Conservation (phyloP, 2,113 vertebrate genomes). For the Rhipidura dahli region DNA sequence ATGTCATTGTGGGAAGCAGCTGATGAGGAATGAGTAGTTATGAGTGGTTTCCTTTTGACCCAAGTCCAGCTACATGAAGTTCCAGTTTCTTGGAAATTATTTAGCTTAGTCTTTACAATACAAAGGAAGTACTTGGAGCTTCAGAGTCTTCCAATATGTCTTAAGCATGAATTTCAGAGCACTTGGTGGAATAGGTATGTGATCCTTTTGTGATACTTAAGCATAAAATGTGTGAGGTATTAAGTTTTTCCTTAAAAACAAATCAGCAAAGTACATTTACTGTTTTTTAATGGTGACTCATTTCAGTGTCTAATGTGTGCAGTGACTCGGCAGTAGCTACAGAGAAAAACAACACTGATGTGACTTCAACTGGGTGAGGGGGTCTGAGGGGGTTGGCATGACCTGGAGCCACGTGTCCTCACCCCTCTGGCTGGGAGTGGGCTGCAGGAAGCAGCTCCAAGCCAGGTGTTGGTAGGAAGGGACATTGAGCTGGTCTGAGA, state of each 20-base stretch:
- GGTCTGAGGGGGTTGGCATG: background rate
- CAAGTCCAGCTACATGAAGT: background rate
- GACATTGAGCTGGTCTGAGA: background rate
- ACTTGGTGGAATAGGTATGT: background rate
- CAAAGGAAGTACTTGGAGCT: background rate
- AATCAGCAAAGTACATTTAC: background rate
- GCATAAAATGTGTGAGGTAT: background rate
- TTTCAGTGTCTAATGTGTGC: background rate
- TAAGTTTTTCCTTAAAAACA: background rate
- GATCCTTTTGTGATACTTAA: background rate
- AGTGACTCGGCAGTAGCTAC: background rate
- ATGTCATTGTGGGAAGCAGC: background rate
- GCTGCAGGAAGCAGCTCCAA: background rate
- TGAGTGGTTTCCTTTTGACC: background rate
- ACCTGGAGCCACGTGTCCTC: rapidly evolving
- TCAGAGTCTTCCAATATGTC: background rate
- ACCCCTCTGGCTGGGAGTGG: background rate
- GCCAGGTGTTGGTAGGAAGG: background rate
- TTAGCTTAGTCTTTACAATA: background rate
- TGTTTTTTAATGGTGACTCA: background rate
- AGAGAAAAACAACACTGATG: background rate
- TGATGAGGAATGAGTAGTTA: background rate
- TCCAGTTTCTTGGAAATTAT: background rate
- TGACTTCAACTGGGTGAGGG: background rate
- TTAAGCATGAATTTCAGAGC: background rate